Evolutionary conservation across 2,797 vertebrate genomes (phyloP).

Genomic region (Leucoraja ocellata): DNA sequence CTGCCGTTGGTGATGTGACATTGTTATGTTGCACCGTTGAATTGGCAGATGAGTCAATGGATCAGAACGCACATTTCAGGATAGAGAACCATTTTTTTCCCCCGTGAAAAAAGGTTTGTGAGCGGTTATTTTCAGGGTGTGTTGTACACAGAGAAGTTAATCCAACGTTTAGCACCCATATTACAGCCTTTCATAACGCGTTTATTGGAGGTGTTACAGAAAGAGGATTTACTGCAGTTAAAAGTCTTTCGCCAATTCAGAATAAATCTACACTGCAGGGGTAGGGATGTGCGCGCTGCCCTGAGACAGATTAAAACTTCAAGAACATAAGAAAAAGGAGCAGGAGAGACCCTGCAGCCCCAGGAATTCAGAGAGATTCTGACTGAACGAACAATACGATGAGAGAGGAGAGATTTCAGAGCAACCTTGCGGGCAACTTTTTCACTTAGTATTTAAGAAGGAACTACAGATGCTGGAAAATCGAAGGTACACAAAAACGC

Average conservation of each 20-base stretch:
- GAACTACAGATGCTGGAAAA: no score
- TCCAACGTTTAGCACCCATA: background rate
- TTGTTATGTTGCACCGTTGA: background rate
- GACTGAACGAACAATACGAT: background rate
- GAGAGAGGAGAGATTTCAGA: no score
- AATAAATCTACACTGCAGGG: background rate
- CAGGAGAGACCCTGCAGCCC: background rate
- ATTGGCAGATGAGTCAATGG: background rate
- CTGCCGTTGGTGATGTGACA: no score
- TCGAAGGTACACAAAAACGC: no score
- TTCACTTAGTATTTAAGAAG: no score
- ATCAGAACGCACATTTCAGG: background rate
- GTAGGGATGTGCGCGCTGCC: no score
- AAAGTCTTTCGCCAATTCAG: background rate
- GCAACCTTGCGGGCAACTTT: no score
- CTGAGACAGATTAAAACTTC: background rate
- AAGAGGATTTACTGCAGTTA: background rate
- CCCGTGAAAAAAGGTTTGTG: background rate
- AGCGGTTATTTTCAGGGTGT: no score
- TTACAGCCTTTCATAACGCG: background rate
- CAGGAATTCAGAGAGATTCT: background rate
- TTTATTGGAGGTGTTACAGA: background rate
- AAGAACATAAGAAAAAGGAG: background rate
- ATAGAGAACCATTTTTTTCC: background rate
- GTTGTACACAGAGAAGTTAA: background rate